A percentile compares a stretch with the other conserved stretches of the same genome.
These are phyloP conservation scores for Stegophylla sp. DNA, from an alignment of 2,888 invertebrate species.

Conservation along the genomic window DNA sequence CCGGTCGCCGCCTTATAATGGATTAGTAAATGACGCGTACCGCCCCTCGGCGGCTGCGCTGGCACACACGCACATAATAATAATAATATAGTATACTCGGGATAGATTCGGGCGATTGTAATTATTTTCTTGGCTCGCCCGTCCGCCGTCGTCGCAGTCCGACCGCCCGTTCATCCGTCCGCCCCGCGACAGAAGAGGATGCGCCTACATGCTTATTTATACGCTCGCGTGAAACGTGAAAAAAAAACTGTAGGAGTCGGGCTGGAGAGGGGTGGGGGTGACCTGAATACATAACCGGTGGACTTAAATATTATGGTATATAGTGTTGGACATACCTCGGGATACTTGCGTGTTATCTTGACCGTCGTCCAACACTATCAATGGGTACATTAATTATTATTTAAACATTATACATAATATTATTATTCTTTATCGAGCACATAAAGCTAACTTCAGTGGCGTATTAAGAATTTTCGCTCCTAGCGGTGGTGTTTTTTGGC, in stretches of 20 bases:
- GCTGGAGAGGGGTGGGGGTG: no score
- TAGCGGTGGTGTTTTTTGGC: no score
- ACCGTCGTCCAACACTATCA: no score
- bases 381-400: no score
- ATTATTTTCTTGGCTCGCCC: slow-evolving; percentile 59
- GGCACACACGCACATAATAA: neutral
- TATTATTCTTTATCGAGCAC: no score
- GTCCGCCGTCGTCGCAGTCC: slow-evolving; percentile 30
- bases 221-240: slow-evolving; percentile 48
- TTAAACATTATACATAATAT: no score
- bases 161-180: neutral
- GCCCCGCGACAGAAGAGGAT: neutral
- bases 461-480: no score
- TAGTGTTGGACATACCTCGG: no score
- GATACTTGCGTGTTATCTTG: no score
- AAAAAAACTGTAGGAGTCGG: no score
- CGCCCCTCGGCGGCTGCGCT: slow-evolving; percentile 48
- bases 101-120: slow-evolving; percentile 49
- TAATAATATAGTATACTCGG: neutral
- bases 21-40: slow-evolving; percentile 58
- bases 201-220: slow-evolving; percentile 32
- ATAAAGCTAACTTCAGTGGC: no score
- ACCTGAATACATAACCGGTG: neutral
- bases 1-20: slow-evolving; percentile 43
- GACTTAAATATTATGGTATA: no score